These are phyloP conservation scores for Pasiphila rectangulata DNA, from an alignment of 2,888 invertebrate genomes.

Conservation along the genomic window DNA sequence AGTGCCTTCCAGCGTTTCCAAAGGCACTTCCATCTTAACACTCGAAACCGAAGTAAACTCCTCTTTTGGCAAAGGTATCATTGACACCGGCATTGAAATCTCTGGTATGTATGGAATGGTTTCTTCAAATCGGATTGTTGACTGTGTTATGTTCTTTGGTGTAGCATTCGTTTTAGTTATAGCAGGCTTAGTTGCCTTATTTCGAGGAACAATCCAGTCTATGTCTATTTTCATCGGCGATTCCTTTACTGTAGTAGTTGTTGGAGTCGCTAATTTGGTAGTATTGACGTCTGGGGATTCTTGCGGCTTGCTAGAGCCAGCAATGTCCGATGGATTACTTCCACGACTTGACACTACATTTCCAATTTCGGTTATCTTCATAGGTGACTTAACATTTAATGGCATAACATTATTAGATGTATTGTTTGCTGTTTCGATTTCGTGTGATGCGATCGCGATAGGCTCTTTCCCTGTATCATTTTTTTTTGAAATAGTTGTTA, in stretches of 20 bases:
- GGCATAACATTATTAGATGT: too few species aligned
- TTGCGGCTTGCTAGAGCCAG: neutral
- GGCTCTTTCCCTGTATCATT: neutral
- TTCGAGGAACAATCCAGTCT: constrained; percentile 3
- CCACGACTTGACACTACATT: neutral
- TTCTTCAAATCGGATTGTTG: neutral
- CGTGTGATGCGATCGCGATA: neutral
- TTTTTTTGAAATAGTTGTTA: neutral
- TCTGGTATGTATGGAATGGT: neutral
- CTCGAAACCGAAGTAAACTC: neutral
- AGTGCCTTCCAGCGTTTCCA: too few species aligned
- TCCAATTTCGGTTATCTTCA: neutral
- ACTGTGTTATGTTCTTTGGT: neutral
- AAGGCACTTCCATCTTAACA: too few species aligned
- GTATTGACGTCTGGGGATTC: neutral
- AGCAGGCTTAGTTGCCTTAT: neutral
- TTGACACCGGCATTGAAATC: constrained; percentile 10
- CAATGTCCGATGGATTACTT: neutral
- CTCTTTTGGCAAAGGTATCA: constrained; percentile 14
- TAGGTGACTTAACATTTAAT: neutral
- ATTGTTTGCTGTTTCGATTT: neutral
- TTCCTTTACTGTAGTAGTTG: neutral
- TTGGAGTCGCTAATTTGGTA: neutral
- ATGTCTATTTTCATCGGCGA: neutral
- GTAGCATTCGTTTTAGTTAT: neutral